Evolutionary conservation across 92 coral and sea anemone species (phyloP), one percentile per base, ranked within the genome.

Genomic region (Zoanthus gigantus): DNA sequence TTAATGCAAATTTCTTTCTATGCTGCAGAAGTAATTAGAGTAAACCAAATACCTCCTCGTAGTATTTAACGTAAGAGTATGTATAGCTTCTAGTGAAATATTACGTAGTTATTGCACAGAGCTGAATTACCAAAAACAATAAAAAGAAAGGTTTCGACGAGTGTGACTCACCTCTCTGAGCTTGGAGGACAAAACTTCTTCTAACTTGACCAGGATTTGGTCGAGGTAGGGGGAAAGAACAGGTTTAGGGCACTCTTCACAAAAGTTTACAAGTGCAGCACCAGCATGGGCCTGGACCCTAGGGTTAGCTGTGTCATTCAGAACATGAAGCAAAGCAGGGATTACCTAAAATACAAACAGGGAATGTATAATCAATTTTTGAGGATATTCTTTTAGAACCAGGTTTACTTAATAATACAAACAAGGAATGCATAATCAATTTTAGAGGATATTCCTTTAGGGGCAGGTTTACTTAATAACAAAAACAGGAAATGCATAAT

Each of bases 201-300:
- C 98, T 47, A 97, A 95, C 83, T 97, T 97, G 23, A 86, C 88
- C 50, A 97, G 85, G 45, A 95, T 94, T 69, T 87, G 90, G 65
- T 95, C 99, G 46, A 97, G 95, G 86, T 97, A 95, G 9, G 94
- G 91, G 23, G 94, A 76, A 17, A 97, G 87, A 28, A 93, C 95
- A 69, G 87, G 86, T 76, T 97, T 97, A 6, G 99, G 99, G 75
- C 99, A 97, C 48, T 97, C 99, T 17, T 97, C 99, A 76, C 98
- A 95, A 85, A 97, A 97, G 68, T 97, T 95, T 14, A 97, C 99
- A 47, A 97, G 94, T 52, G 99, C 99, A 4, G 99, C 99, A 5
- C 98, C 99, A 42, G 99, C 98, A 63, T 97, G 99, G 4, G 99
- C 99, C 88, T 97, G 99, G 44, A 97, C 99, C 84, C 99, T 94